Base-by-base conservation (phyloP, 2,888 invertebrate genomes). In the Hypsopygia costalis region DNA sequence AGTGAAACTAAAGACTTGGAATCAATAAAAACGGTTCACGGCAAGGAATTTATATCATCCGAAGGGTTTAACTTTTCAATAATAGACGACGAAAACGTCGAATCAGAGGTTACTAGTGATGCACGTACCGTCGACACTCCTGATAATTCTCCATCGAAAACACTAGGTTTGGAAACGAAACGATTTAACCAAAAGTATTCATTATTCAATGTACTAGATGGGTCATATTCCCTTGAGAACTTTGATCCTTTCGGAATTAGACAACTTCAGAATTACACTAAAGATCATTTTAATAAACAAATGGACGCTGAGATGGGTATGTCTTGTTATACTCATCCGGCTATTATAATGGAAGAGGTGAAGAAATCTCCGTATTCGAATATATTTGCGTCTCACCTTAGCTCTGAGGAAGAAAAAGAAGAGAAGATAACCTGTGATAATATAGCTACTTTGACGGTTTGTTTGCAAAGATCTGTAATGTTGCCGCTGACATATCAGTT, bases 401-500 rank as follows among this genome's bases (percentile, higher is more conserved):
- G 47, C 7, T 20, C 59, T 0, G 68, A 70, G 5, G 68, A 71
- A n/a, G 71, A 79, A 0, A 62, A 72, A 0, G 66, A 74, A 6
- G 54, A 66, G n/a, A 69, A 64, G 31, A 62, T 81, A 1, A 64
- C 59, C 1, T 73, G 75, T 40, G 81, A 83, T 48, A 89, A 87
- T 50, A 83, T 88, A 45, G 86, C 87, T 1, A 85, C 86, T 2
- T 56, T 91, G 11, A 89, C 91, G 0, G 91, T 92, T 16, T 93
- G 92, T 49, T 66, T 94, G 4, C 92, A 93, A 58, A 89, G 91
- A 65, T 93, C 93, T 0, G 90, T 95, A 1, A 85, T 92, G 62
- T 77, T 94, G 43, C 94, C 95, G 0, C 67, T 95, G 1, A 90
- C 90, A 6, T 91, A 92, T 11, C 94, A 95, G 58, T 85, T 92